Base-by-base conservation (phyloP, 2,888 invertebrate species). In the Archips xylosteana region DNA sequence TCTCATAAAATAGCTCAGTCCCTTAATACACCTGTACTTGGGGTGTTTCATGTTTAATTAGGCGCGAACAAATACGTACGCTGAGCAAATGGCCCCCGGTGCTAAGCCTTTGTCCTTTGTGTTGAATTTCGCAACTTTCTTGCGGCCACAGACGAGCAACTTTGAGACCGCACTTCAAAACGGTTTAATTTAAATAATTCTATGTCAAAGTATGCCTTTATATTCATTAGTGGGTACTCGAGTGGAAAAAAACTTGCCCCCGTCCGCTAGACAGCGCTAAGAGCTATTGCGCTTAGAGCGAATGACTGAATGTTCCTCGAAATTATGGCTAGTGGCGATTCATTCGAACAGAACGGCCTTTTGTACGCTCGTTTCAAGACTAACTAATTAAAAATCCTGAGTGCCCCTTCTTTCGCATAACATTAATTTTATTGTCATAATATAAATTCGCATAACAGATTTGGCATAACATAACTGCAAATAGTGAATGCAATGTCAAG, bases 11-110 rank as follows among this genome's bases (percentile, higher is more conserved):
- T 84, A 82, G 82, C 83, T 83, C 81, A 84, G 82, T 84, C 86
- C 80, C 81, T 82, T 81, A 85, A 80, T 84, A 80, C 85, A 87
- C 88, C 87, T 88, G 82, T 79, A 76, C 83, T 85, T 54, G 65
- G 59, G 84, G 79, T 83, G 88, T 85, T 89, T 82, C 87, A 85
- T 93, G 92, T 94, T 94, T 94, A 94, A 94, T 94, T 92, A 93
- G 92, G 92, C 90, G 89, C 83, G 90, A 91, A 90, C 91, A 93
- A 93, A 93, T 91, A 93, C 91, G 89, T 84, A 83, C 87, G 85
- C 82, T 88, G 89, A 87, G 84, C 89, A 90, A 92, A 93, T 92
- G 89, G 88, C 93, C 91, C 78, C 82, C 82, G 91, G 92, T 84
- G 80, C 76, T 79, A 77, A 78, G 85, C 92, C 92, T 93, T 93